A percentile compares a stretch with the other conserved stretches of the same genome.
phyloP scores from a whole-genome alignment of 2,888 invertebrate genomes.

The Urechis unicinctus region DNA sequence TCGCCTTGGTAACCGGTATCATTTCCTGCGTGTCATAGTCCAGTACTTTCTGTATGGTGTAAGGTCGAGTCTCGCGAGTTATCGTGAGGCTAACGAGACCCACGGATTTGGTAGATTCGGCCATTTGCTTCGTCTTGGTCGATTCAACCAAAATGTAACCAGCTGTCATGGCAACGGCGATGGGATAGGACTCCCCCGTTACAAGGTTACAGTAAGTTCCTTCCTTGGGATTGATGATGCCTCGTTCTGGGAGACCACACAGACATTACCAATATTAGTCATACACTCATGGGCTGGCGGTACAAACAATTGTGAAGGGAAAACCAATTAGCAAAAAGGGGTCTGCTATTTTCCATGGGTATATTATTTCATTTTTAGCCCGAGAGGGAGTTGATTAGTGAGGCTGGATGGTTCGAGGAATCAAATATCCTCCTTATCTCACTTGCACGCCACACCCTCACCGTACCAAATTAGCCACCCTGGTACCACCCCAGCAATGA shows the following conservation, averaged over 20 bases:
- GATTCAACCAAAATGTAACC: conserved; percentile 6
- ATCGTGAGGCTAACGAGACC: conserved; percentile 13
- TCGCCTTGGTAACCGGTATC: conserved; percentile 10
- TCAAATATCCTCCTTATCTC: no score
- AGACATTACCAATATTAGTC: no score
- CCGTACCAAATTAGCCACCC: no score
- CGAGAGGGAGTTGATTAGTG: no score
- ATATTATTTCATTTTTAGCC: no score
- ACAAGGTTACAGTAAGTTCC: conserved; percentile 2
- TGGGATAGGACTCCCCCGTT: not conserved
- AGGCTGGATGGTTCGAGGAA: no score
- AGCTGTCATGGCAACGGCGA: conserved; percentile 5
- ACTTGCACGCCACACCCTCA: no score
- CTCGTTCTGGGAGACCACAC: not conserved
- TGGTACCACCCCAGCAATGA: no score
- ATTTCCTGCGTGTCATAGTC: conserved; percentile 2
- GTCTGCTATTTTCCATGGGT: no score
- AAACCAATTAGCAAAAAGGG: no score
- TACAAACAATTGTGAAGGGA: no score
- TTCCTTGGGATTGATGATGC: not conserved
- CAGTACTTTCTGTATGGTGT: conserved; percentile 11
- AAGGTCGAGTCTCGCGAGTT: conserved; percentile 6
- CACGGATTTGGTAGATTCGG: conserved; percentile 2
- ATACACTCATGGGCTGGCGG: no score
- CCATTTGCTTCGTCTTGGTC: not conserved